Percentiles rank a stretch among this genome's conserved stretches.
Conservation (phyloP, 1,140 invertebrate species). For the Helicoverpa armigera region DNA sequence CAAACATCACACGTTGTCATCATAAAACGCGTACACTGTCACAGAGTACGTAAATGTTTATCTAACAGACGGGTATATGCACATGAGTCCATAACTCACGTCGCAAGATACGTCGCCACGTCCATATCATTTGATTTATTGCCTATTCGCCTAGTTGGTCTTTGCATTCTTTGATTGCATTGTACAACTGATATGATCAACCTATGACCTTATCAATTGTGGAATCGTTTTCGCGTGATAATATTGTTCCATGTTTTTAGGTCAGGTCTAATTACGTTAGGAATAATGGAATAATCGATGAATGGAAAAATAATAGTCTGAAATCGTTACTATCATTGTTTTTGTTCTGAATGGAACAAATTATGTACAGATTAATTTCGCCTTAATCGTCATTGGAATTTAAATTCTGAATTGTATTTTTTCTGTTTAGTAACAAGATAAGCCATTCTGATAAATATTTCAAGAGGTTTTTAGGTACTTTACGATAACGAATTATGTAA, state of each 20-base stretch:
- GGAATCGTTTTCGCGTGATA: background rate
- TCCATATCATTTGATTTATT: conserved; percentile 43
- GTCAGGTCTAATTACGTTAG: background rate
- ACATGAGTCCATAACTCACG: background rate
- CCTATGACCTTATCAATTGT: conserved; percentile 24
- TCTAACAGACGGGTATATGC: conserved; percentile 15
- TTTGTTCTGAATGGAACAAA: too few relatives aligned
- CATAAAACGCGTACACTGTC: conserved; percentile 8
- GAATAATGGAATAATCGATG: background rate
- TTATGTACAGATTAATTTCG: too few relatives aligned
- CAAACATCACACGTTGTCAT: conserved; percentile 11
- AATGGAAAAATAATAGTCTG: background rate
- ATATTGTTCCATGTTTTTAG: background rate
- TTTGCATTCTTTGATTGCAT: conserved; percentile 21
- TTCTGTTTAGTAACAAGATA: too few relatives aligned
- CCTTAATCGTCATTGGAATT: too few relatives aligned
- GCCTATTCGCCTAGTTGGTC: conserved; percentile 11
- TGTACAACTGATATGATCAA: conserved; percentile 22
- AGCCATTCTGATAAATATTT: too few relatives aligned
- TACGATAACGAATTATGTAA: too few relatives aligned
- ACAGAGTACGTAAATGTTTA: conserved; percentile 22
- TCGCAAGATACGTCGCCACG: conserved; percentile 6
- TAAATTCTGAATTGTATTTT: too few relatives aligned
- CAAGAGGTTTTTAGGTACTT: too few relatives aligned
- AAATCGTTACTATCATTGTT: too few relatives aligned